Conservation (phyloP, 1,140 invertebrate species). For the Drosophila sulfurigaster region DNA sequence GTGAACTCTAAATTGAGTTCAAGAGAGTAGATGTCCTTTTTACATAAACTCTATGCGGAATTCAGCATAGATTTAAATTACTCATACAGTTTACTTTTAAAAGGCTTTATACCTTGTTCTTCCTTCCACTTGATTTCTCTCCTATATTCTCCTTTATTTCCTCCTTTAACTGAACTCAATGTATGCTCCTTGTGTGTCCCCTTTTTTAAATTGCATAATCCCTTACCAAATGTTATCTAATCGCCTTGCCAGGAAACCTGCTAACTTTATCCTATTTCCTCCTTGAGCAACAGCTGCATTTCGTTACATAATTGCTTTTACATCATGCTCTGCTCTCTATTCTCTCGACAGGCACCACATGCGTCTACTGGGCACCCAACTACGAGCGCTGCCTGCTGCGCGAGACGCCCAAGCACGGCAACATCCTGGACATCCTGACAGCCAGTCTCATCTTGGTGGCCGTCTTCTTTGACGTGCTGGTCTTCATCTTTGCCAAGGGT, state of each 20-base stretch:
- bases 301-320: background rate
- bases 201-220: background rate
- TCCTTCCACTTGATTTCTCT: no score
- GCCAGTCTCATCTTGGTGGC: constrained; percentile 73
- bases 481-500: constrained; percentile 74
- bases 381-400: constrained; percentile 73
- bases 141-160: background rate
- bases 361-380: constrained; percentile 80
- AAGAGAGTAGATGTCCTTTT: no score
- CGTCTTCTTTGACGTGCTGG: constrained; percentile 76
- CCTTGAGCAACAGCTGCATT: background rate
- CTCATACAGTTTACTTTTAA: no score
- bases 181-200: background rate
- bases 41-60: no score
- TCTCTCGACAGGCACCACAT: constrained; percentile 71
- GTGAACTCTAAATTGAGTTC: no score
- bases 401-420: constrained; percentile 80
- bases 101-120: no score
- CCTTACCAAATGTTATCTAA: background rate
- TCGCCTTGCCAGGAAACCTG: background rate
- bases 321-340: background rate
- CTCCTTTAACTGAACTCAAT: background rate
- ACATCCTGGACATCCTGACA: constrained; percentile 77
- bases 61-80: no score
- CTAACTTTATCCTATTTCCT: no score